Conservation (phyloP, 2,113 vertebrate species). For the Megalops atlanticus region DNA sequence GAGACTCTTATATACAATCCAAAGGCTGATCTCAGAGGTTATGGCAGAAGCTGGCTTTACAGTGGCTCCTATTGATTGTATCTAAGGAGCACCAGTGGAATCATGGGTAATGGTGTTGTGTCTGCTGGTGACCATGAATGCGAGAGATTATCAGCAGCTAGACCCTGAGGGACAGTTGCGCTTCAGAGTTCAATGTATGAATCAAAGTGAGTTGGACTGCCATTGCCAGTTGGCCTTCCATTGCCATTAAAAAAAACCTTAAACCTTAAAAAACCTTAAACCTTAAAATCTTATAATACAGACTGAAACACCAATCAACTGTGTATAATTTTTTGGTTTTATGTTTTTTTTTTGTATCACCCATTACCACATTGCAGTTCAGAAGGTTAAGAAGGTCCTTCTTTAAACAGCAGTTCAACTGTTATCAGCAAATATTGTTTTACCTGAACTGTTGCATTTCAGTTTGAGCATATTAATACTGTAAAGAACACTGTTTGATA, state of each 20-base stretch:
- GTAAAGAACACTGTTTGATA: no score
- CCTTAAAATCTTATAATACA: not conserved
- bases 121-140: constrained; percentile 88
- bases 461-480: no score
- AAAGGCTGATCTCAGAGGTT: constrained; percentile 69
- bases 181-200: constrained; percentile 91
- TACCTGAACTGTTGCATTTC: no score
- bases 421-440: no score
- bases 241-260: constrained; percentile 43
- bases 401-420: no score
- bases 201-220: constrained; percentile 82
- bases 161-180: constrained; percentile 91
- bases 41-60: constrained; percentile 61
- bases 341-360: no score
- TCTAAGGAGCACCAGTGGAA: constrained; percentile 86
- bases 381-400: no score
- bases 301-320: not conserved
- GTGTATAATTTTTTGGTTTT: constrained; percentile 8
- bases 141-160: constrained; percentile 90
- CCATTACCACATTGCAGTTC: no score
- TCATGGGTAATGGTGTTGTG: constrained; percentile 80
- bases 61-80: constrained; percentile 80
- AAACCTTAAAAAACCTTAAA: no score
- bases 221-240: constrained; percentile 56
- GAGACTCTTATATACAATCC: constrained; percentile 48